Conservation (phyloP, 2,797 vertebrate species). For the Ataeniobius toweri region DNA sequence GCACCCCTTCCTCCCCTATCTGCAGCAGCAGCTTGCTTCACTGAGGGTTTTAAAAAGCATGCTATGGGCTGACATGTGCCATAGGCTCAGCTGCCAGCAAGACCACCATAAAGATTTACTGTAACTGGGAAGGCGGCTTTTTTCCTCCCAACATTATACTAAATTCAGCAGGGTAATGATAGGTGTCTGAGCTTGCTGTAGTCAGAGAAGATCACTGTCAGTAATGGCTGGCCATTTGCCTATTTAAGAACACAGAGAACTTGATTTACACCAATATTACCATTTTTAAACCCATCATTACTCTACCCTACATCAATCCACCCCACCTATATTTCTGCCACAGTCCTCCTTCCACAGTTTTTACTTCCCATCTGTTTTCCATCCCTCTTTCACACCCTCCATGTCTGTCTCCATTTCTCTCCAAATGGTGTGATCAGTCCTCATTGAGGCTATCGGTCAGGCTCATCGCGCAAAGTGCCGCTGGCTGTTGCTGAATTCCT, state of each 20-base stretch:
- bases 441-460: conserved; percentile 60
- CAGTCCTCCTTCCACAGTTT: conserved; percentile 9
- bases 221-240: conserved; percentile 48
- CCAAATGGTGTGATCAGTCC: conserved; percentile 59
- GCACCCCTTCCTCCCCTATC: neutral
- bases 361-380: conserved; percentile 13
- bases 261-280: conserved; percentile 31
- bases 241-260: conserved; percentile 31
- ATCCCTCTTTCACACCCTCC: neutral
- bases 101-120: conserved; percentile 54
- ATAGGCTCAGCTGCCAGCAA: conserved; percentile 51
- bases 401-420: conserved; percentile 12
- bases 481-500: conserved; percentile 64
- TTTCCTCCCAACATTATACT: conserved; percentile 43
- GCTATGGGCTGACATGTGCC: conserved; percentile 48
- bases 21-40: conserved; percentile 10
- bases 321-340: conserved; percentile 11
- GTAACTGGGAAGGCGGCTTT: conserved; percentile 44
- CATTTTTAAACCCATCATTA: conserved; percentile 25
- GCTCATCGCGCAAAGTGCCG: conserved; percentile 65
- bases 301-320: conserved; percentile 18
- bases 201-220: conserved; percentile 45
- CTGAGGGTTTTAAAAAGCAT: conserved; percentile 35
- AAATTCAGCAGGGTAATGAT: conserved; percentile 57
- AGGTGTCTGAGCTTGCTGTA: conserved; percentile 46